phyloP scores from a whole-genome alignment of 2,888 invertebrate genomes.

The Drosophila silvestris region DNA sequence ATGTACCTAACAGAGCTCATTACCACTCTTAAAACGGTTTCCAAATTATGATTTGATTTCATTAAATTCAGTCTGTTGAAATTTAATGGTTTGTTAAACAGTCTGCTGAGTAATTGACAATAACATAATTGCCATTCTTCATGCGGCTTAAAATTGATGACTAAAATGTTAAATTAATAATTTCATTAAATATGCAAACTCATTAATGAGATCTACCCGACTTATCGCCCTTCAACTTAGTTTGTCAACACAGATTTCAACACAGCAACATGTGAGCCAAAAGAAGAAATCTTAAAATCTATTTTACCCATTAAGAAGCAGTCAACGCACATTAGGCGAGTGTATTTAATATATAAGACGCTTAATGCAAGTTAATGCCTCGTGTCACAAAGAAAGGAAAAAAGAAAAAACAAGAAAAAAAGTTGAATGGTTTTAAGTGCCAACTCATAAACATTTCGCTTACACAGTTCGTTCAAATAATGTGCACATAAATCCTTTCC shows the following conservation, averaged over 20 bases:
- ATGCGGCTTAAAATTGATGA: neutral
- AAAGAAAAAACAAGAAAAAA: neutral
- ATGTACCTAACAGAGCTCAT: neutral
- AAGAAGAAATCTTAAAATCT: slow-evolving; percentile 17
- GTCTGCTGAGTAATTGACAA: neutral
- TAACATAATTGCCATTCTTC: neutral
- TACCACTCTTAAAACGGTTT: neutral
- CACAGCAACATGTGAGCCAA: neutral
- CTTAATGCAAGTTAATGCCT: slow-evolving; percentile 59
- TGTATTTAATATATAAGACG: slow-evolving; percentile 22
- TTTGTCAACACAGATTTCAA: neutral
- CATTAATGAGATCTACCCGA: neutral
- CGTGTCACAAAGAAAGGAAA: slow-evolving; percentile 16
- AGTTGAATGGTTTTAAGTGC: slow-evolving; percentile 54
- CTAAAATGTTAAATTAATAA: neutral
- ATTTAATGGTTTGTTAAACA: neutral
- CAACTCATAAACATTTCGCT: slow-evolving; percentile 65
- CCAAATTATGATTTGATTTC: neutral
- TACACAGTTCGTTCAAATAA: slow-evolving; percentile 52
- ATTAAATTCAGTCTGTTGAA: neutral
- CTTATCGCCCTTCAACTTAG: neutral
- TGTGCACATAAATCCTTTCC: slow-evolving; percentile 65
- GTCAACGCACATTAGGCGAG: slow-evolving; percentile 8
- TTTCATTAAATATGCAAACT: neutral
- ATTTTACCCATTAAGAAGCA: slow-evolving; percentile 8